phyloP scores from a whole-genome alignment of 2,888 invertebrate species.

The Eristalis arbustorum region DNA sequence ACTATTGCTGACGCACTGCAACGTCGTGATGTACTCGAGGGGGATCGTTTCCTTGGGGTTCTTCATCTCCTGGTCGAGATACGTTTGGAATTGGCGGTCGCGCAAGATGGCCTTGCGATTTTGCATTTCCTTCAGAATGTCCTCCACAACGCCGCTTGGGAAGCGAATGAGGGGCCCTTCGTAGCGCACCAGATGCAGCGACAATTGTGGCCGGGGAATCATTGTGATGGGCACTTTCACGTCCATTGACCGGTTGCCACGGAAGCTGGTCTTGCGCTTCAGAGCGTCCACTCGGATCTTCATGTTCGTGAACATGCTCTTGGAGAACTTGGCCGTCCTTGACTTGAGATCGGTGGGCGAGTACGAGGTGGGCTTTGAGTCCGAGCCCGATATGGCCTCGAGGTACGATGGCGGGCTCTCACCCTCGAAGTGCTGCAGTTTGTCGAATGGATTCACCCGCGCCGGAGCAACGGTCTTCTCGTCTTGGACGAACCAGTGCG shows the following conservation, averaged over 20 bases:
- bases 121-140: slow-evolving; percentile 88
- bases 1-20: slow-evolving; percentile 80
- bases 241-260: slow-evolving; percentile 73
- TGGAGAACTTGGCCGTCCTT: slow-evolving; percentile 75
- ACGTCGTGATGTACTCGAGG: slow-evolving; percentile 82
- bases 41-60: slow-evolving; percentile 86
- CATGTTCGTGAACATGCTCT: slow-evolving; percentile 77
- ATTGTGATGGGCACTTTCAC: slow-evolving; percentile 77
- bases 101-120: slow-evolving; percentile 87
- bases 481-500: slow-evolving; percentile 77
- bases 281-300: slow-evolving; percentile 78
- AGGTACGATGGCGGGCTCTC: slow-evolving; percentile 79
- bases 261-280: slow-evolving; percentile 78
- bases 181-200: slow-evolving; percentile 77
- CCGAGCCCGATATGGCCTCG: slow-evolving; percentile 76
- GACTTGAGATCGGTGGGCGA: slow-evolving; percentile 70
- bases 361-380: slow-evolving; percentile 41
- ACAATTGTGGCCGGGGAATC: slow-evolving; percentile 78
- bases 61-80: slow-evolving; percentile 86
- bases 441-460: slow-evolving; percentile 73
- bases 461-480: slow-evolving; percentile 24
- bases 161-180: slow-evolving; percentile 79
- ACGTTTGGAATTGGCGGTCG: slow-evolving; percentile 87
- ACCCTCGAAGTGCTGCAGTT: slow-evolving; percentile 73
- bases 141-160: slow-evolving; percentile 84